Evolutionary conservation across 2,797 vertebrate species (phyloP).

Genomic region (Acipenser transmontanus): DNA sequence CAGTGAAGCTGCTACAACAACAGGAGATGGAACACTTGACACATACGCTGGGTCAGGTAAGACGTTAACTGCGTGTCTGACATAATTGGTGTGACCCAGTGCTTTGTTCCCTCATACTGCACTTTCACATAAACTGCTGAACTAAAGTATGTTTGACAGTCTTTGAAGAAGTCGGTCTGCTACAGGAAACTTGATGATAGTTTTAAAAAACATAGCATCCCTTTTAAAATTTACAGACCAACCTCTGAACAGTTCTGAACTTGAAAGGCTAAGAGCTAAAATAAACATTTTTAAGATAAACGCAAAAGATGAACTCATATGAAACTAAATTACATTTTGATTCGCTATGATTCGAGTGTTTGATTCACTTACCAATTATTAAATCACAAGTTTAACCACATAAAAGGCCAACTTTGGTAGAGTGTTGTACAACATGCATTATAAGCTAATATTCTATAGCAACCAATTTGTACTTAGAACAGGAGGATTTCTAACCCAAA

Average conservation of each 20-base stretch:
- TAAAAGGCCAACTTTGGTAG: no score
- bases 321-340: no score
- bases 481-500: no score
- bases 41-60: slow-evolving; percentile 97
- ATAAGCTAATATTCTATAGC: no score
- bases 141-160: slow-evolving; percentile 15
- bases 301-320: neutral
- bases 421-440: no score
- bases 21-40: slow-evolving; percentile 91
- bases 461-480: no score
- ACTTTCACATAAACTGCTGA: slow-evolving; percentile 20
- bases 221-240: neutral
- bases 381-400: no score
- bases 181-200: slow-evolving; percentile 42
- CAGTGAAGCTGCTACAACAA: slow-evolving; percentile 82
- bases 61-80: slow-evolving; percentile 14
- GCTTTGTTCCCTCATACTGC: neutral
- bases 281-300: slow-evolving; percentile 1
- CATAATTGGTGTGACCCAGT: slow-evolving; percentile 9
- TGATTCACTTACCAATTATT: no score
- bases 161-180: slow-evolving; percentile 20
- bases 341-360: no score
- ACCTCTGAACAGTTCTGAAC: slow-evolving; percentile 6
- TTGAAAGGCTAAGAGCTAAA: neutral
- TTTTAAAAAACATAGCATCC: slow-evolving; percentile 40